A percentile compares a stretch with the other conserved stretches of the same genome.
phyloP scores from a whole-genome alignment of 2,797 vertebrate genomes.

The Pipistrellus pygmaeus region DNA sequence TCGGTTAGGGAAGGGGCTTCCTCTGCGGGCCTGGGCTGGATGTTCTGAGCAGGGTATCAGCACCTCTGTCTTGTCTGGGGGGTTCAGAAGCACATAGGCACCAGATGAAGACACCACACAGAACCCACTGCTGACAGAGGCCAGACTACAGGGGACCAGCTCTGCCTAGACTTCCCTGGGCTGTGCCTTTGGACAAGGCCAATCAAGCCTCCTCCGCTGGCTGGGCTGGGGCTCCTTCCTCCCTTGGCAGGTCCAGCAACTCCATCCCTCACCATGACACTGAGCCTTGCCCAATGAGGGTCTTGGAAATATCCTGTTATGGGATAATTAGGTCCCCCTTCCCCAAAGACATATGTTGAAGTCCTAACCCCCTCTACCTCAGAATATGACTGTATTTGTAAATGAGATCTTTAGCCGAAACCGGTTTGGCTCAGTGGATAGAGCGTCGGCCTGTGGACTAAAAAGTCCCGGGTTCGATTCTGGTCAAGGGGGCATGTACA shows the following conservation, averaged over 20 bases:
- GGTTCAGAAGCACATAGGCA: not conserved
- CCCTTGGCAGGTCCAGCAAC: not conserved
- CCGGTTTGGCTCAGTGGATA: no score
- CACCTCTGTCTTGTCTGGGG: not conserved
- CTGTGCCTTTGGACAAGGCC: not conserved
- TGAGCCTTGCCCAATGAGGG: not conserved
- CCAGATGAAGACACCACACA: not conserved
- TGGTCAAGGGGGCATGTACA: no score
- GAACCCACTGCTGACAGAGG: not conserved
- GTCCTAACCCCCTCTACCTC: not conserved
- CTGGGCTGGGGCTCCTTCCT: not conserved
- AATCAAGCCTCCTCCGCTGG: not conserved
- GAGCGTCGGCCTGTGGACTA: no score
- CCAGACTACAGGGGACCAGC: not conserved
- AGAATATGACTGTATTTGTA: conserved; percentile 3
- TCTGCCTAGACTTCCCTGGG: not conserved
- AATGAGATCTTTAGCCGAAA: not conserved
- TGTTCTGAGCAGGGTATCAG: not conserved
- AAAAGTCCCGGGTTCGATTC: no score
- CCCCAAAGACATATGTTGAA: not conserved
- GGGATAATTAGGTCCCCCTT: not conserved
- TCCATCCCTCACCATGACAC: not conserved
- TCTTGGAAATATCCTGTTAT: not conserved
- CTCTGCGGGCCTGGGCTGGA: not conserved
- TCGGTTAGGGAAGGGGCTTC: not conserved